Evolutionary conservation across 2,888 invertebrate species (phyloP), one percentile per base, ranked within the genome.

Genomic region (Nebria brevicollis): DNA sequence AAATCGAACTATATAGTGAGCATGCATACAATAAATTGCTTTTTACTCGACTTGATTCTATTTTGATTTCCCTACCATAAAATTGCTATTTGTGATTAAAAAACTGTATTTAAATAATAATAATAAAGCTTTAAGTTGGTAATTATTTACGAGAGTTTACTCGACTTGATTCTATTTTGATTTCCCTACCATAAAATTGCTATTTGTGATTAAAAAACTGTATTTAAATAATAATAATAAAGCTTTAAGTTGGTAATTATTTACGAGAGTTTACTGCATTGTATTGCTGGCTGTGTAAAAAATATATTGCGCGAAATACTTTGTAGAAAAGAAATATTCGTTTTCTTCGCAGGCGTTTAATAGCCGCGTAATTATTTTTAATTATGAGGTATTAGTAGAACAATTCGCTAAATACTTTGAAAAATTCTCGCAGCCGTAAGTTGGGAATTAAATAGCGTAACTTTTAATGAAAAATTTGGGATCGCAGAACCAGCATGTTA

Each of bases 381-480:
- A 54, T 54, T 54, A 54, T 54, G 54, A 54, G 54, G 13, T 54
- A 54, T 54, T 54, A 54, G 54, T 54, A 54, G 54, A 54, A 54
- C 13, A 54, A 54, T 54, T 54, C 54, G 54, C 54, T 54, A 54
- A 54, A 54, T 54, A 54, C 54, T 54, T 54, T 54, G 54, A 54
- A 54, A 54, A 54, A 54, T 54, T 54, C 7, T 13, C 54, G 11
- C 2, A 54, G 54, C 54, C 54, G 54, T 54, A 54, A 54, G 54
- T 54, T 54, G 54, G 54, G 54, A 54, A 54, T 54, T 54, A 54
- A 54, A 54, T 54, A 54, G 54, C 54, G 54, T 54, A 54, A 54
- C 54, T 54, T 54, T 54, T 54, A 54, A 54, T 54, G 54, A 54
- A 54, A 54, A 54, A 54, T 54, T 8, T 54, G 54, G 54, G 54